Base-by-base conservation (phyloP, 1,140 invertebrate genomes). In the Chionoecetes opilio region DNA sequence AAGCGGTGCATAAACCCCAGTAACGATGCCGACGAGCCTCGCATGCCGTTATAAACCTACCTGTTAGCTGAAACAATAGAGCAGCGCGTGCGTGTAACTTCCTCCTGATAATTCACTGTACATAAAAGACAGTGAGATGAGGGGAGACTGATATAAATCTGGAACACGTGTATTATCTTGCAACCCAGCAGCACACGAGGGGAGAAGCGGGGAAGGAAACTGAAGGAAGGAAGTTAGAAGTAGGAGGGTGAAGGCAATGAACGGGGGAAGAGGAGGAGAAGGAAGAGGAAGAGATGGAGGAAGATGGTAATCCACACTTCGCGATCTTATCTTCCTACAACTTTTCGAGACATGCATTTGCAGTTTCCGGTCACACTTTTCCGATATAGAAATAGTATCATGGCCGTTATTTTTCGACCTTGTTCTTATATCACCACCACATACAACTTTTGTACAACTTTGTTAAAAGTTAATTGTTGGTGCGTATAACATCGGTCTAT, bases 11-110 rank as follows among this genome's bases (percentile, higher is more conserved):
- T 46, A 53, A 31, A 90, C 29, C 88, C 21, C 29, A 41, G 46
- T 35, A 75, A 75, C 89, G 89, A 91, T 63, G 34, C 21, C 38
- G n/a, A 88, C 86, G 90, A 91, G 29, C 29, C 41, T 91, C 53
- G 53, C 90, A 63, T 91, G 90, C 34, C 53, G 75, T 63, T 91
- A 91, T 91, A 91, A 91, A 91, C 53, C 90, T 75, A 53, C 90
- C 75, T 91, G 90, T 91, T 91, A 91, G 46, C 75, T 41, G 41
- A 91, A 91, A 41, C 53, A 34, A 34, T 32, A 34, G 29, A 32
- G 46, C 17, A 53, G 46, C 90, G 53, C 90, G 75, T 91, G 90
- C 90, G 75, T 32, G n/a, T 34, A 53, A 46, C 75, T 63, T 63
- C 90, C 90, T 75, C 35, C 31, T 91, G 90, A 91, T 91, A 75